Evolutionary conservation across 2,113 vertebrate species (phyloP), one percentile per base, ranked within the genome.

Genomic region (Macquaria australasica): DNA sequence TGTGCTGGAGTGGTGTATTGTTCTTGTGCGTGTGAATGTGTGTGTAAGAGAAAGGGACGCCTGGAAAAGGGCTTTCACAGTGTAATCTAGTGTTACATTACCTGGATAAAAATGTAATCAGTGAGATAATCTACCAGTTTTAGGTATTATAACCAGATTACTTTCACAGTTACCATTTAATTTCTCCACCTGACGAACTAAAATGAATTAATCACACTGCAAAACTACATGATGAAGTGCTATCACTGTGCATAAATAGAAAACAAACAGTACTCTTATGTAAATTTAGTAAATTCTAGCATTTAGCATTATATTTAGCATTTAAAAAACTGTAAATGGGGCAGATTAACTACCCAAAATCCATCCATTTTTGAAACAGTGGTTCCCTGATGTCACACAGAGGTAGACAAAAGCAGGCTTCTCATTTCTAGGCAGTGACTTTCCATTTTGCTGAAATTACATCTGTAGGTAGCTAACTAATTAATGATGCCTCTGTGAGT

Each of bases 1-100:
- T 81, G 75, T 81, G 68, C 31, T 79, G 16, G 12, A 76, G 3
- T 1, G n/a, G 18, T 55, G 34, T 55, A 68, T 76, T 85, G 73
- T 73, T 80, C 48, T 62, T 50, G 34, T 45, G 62, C 20, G 56
- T 10, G 14, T 20, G 23, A 31, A 1, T 60, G 15, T 50, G 62
- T 43, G 55, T 56, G 56, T 39, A 39, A 25, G 62, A 77, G 67
- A 69, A 63, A 83, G 64, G 55, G 28, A 79, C 5, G 4, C 23
- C 64, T 71, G 68, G 18, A 76, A 63, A 25, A 60, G 25, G 48
- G n/a, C 23, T n/a, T 23, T 55, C 59, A 76, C 6, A n/a, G 50
- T 16, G 43, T 82, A 14, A 43, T 55, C 9, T 34, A n/a, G n/a
- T n/a, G 43, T 77, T n/a, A 48, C 11, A 56, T 21, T 48, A 59